phyloP scores from a whole-genome alignment of 2,888 invertebrate genomes.

The Sisyra terminalis region DNA sequence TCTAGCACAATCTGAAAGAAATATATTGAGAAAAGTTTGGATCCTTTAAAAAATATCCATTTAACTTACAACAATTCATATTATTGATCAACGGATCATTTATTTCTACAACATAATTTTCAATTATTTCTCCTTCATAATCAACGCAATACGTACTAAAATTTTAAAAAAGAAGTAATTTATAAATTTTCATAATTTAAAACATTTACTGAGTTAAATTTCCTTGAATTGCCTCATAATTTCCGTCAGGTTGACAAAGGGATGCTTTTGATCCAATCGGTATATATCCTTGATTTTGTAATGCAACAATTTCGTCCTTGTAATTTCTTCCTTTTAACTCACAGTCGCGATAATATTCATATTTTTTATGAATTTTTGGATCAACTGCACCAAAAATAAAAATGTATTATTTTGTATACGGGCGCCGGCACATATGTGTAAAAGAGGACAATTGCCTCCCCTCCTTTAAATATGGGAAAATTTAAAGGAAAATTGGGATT shows the following conservation, averaged over 20 bases:
- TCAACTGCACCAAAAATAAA: conserved; percentile 20
- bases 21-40: background rate
- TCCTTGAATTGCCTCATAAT: conserved; percentile 27
- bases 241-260: conserved; percentile 33
- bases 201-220: conserved; percentile 6
- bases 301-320: conserved; percentile 19
- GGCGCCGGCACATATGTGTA: background rate
- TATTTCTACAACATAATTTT: conserved; percentile 28
- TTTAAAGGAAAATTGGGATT: too few species aligned
- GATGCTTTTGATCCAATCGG: conserved; percentile 23
- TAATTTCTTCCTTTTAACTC: conserved; percentile 22
- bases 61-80: conserved; percentile 32
- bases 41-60: background rate
- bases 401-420: too few species aligned
- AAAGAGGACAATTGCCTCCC: too few species aligned
- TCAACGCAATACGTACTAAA: conserved; percentile 40
- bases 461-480: too few species aligned
- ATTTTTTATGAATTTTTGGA: conserved; percentile 20
- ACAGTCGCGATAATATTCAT: conserved; percentile 26
- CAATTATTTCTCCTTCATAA: conserved; percentile 34
- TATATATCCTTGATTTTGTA: conserved; percentile 19
- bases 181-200: background rate
- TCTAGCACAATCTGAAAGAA: conserved; percentile 41
- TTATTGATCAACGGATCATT: conserved; percentile 23
- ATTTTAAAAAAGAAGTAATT: conserved; percentile 12